Evolutionary conservation across 2,113 vertebrate species (phyloP), one percentile per base, ranked within the genome.

Genomic region (Notarius quadriscutis): DNA sequence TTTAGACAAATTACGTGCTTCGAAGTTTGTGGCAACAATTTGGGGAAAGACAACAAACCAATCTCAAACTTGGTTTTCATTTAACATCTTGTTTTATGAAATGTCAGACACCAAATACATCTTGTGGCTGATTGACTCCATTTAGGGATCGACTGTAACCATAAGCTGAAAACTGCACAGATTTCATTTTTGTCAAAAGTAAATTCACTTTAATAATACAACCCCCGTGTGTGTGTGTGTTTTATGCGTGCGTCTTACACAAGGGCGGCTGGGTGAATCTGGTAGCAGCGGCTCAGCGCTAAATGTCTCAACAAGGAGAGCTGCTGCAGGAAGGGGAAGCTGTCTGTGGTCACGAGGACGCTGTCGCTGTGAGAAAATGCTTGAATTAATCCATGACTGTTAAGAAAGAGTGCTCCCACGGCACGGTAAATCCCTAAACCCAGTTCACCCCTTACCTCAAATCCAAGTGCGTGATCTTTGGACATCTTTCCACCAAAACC

Each of bases 261-360:
- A 48, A 99, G 94, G 25, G 96, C 94, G 30, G 96, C 95, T 4
- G 97, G 95, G 88, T 96, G 93, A 81, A 99, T 97, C 93, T 98
- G 97, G 0, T 99, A 99, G 92, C 98, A 99, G 89, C 97, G 97
- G 55, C 97, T 98, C 90, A 99, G 95, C 9, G 95, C 96, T 34
- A 99, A 94, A 75, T 99, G 96, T 83, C 93, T 91, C 83, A 99
- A 94, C 30, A 87, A 89, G 58, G 2, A 2, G 48, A 99, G 96
- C 7, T 95, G 93, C 60, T 90, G 92, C 83, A 99, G 96, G 86
- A 96, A 93, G 0, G 92, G 93, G 90, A 99, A 96, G 89, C 96
- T 96, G 87, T 97, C 96, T 0, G 94, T 92, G 51, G 95, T 98
- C 91, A 99, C 92, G 92, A 97, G 95, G 72, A 97, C 94, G 9